phyloP scores from a whole-genome alignment of 2,888 invertebrate species.

The Dugesia japonica region DNA sequence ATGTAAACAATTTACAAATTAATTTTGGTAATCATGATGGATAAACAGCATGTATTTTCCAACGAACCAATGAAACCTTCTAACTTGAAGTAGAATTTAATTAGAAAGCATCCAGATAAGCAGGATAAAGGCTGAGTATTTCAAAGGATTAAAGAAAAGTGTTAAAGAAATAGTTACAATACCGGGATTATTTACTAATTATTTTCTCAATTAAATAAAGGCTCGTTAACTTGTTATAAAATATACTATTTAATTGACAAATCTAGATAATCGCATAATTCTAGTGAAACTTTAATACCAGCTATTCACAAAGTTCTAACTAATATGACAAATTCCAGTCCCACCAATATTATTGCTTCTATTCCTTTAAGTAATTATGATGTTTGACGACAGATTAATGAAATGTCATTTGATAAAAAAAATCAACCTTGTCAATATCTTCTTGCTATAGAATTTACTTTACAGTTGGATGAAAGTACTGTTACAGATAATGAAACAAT shows the following conservation, averaged over 20 bases:
- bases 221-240: too few species aligned
- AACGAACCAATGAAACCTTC: conserved; percentile 3
- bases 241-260: background rate
- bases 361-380: background rate
- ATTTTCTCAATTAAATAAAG: background rate
- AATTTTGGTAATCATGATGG: too few species aligned
- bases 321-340: background rate
- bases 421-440: background rate
- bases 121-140: background rate
- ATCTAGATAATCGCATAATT: background rate
- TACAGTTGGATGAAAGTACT: background rate
- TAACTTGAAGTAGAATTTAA: background rate
- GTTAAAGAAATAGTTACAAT: too few species aligned
- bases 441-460: background rate
- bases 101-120: background rate
- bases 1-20: too few species aligned
- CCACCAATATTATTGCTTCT: background rate
- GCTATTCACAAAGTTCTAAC: background rate
- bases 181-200: too few species aligned
- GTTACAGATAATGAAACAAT: background rate
- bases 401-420: background rate
- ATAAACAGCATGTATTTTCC: background rate
- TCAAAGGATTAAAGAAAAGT: background rate
- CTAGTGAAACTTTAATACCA: background rate
- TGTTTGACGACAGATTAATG: background rate